A percentile compares a stretch with the other conserved stretches of the same genome.
phyloP scores from a whole-genome alignment of 2,113 vertebrate genomes.

The Alethe diademata region DNA sequence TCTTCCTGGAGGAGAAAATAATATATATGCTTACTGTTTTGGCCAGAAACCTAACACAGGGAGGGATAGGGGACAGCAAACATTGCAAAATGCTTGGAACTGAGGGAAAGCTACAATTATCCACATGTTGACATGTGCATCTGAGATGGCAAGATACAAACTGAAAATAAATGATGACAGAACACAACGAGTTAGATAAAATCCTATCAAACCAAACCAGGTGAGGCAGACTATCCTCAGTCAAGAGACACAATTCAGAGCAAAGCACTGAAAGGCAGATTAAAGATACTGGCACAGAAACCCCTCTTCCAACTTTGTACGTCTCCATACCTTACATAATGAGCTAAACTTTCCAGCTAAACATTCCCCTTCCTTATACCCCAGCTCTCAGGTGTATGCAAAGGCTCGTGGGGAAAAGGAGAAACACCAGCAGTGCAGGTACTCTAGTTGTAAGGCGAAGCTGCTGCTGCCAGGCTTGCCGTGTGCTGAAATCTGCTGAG shows the following conservation, averaged over 20 bases:
- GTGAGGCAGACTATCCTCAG: neutral
- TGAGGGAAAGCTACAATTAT: neutral
- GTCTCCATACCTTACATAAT: neutral
- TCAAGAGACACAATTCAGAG: neutral
- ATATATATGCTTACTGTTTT: neutral
- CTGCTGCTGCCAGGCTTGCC: neutral
- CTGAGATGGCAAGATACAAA: neutral
- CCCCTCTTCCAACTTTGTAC: neutral
- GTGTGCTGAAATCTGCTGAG: neutral
- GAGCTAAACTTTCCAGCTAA: neutral
- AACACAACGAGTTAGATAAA: neutral
- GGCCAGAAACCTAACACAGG: neutral
- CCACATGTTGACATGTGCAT: neutral
- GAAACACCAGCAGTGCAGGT: fast-evolving
- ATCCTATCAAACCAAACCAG: neutral
- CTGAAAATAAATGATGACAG: neutral
- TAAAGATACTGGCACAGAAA: neutral
- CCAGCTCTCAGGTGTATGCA: neutral
- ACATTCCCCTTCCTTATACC: neutral
- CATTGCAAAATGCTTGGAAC: neutral
- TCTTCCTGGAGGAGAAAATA: neutral
- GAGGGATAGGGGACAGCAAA: neutral
- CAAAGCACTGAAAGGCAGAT: neutral
- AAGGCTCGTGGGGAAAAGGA: neutral
- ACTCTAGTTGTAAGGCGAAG: neutral